Evolutionary conservation across 2,113 vertebrate genomes (phyloP), one percentile per base, ranked within the genome.

Genomic region (Anthoscopus minutus): DNA sequence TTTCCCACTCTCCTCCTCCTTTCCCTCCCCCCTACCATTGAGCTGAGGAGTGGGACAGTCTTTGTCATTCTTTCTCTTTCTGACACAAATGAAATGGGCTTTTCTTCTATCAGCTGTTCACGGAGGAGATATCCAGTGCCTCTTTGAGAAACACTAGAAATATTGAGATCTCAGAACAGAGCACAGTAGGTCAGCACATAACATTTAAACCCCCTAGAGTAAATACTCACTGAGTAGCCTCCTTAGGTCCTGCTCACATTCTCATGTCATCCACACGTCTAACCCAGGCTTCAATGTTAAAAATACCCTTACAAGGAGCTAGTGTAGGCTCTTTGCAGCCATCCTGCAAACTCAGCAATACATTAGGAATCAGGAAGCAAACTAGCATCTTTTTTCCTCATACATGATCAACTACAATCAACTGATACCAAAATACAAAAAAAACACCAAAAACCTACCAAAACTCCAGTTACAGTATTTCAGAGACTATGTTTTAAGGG

Each of bases 81-180:
- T 86, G 65, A 86, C 77, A 92, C 81, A 92, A 79, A 93, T 86
- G 33, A 93, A 96, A 91, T 21, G 61, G 65, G 80, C 81, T 92
- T 94, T 92, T 95, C 91, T 94, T 92, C 86, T 64, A 64, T 95
- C 94, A 93, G 95, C 89, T 93, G 92, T 90, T 96, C 91, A 78
- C 81, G 50, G 89, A 67, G 38, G 22, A 93, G 65, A 91, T 57
- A 86, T 11, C 31, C 71, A 56, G 35, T 22, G 83, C 60, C 65
- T 84, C 84, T 88, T 38, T 67, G 73, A 67, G 73, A 93, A 93
- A 71, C 40, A n/a, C 8, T 81, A 80, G 69, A 78, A 88, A 70
- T 53, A 76, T 28, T 38, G 77, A 86, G 77, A 88, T 79, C 61
- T 73, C 74, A 33, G 37, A 72, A 51, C 33, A 72, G 28, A 76